A percentile compares a stretch with the other conserved stretches of the same genome.
Conservation (phyloP, 2,113 vertebrate genomes). For the Phycodurus eques region DNA sequence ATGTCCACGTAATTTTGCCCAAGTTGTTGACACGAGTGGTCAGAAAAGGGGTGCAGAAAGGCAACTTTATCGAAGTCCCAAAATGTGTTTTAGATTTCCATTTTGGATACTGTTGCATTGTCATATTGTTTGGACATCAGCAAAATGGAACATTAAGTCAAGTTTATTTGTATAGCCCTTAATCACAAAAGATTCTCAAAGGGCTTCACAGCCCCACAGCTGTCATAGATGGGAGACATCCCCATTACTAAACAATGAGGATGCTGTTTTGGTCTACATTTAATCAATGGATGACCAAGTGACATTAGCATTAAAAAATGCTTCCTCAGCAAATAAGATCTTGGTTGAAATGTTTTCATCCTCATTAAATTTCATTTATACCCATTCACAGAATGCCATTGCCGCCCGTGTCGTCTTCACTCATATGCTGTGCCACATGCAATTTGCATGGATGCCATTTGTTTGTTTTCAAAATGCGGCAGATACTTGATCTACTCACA, state of each 20-base stretch:
- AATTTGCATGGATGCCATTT: too few species aligned
- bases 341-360: neutral
- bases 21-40: constrained; percentile 51
- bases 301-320: neutral
- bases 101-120: neutral
- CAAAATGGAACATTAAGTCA: neutral
- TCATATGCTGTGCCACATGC: too few species aligned
- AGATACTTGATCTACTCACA: too few species aligned
- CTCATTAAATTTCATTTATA: neutral
- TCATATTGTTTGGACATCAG: constrained; percentile 11
- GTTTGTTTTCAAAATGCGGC: too few species aligned
- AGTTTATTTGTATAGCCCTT: too few species aligned
- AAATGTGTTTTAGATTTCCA: constrained; percentile 23
- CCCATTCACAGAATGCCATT: neutral
- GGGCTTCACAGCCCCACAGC: too few species aligned
- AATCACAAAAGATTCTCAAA: too few species aligned
- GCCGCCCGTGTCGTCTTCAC: too few species aligned
- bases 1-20: constrained; percentile 42
- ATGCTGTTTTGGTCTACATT: neutral
- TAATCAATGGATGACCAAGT: neutral
- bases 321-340: neutral
- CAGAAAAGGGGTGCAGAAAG: constrained; percentile 19
- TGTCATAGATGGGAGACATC: too few species aligned
- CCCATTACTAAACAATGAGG: neutral
- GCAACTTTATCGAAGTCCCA: constrained; percentile 25